Conservation (phyloP, 2,113 vertebrate species). For the Ammospiza nelsoni region DNA sequence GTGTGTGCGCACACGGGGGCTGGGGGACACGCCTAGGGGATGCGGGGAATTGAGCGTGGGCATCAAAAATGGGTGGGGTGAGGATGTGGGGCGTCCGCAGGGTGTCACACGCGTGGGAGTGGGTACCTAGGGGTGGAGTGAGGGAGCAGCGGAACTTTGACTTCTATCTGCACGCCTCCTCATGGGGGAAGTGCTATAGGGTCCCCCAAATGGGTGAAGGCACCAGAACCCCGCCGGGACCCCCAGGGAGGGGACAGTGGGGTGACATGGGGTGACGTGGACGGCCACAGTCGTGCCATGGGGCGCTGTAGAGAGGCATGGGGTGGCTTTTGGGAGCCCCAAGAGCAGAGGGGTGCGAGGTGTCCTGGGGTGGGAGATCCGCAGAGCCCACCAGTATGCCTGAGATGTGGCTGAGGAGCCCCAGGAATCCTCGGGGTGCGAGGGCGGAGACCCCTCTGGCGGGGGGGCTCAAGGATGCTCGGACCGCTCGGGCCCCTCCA, state of each 20-base stretch:
- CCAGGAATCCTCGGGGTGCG: not conserved
- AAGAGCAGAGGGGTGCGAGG: not conserved
- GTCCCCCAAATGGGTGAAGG: not conserved
- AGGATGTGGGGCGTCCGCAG: no score
- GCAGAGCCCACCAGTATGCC: not conserved
- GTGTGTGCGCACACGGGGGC: not conserved
- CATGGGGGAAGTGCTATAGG: not conserved
- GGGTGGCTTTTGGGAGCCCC: no score
- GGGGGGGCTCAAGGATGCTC: not conserved
- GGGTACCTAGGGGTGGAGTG: not conserved
- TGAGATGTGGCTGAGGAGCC: not conserved
- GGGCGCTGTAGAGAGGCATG: not conserved
- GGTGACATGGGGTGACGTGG: not conserved
- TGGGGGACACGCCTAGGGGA: accelerated
- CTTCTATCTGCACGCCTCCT: not conserved
- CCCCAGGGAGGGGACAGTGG: not conserved
- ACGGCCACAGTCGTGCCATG: not conserved
- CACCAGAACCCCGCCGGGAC: not conserved
- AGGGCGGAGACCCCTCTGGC: not conserved
- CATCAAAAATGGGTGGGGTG: not conserved
- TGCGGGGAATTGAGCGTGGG: not conserved
- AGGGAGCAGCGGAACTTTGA: not conserved
- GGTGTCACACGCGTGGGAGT: not conserved
- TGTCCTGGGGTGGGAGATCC: not conserved
- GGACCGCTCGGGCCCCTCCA: not conserved